Percentiles rank a stretch among this genome's conserved stretches.
phyloP scores from a whole-genome alignment of 1,140 invertebrate species.

The Oedothorax gibbosus region DNA sequence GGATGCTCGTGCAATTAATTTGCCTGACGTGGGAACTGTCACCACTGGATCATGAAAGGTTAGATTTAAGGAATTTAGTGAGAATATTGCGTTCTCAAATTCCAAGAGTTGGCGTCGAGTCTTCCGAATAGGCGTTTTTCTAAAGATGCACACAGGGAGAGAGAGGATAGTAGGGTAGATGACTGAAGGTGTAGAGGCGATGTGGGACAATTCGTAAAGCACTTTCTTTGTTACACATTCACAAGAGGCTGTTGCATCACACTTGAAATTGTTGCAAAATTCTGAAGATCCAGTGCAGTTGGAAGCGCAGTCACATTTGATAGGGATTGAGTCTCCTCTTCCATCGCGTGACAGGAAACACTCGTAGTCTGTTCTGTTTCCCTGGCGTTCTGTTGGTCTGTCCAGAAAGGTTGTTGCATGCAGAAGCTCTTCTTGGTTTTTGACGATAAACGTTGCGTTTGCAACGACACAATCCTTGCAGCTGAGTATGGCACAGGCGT shows the following conservation, averaged over 20 bases:
- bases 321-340: background rate
- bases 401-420: background rate
- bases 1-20: no score
- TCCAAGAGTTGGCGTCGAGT: no score
- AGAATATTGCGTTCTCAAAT: no score
- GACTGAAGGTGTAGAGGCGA: no score
- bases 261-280: background rate
- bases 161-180: no score
- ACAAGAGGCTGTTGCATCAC: background rate
- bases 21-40: no score
- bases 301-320: background rate
- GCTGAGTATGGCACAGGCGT: background rate
- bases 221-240: background rate
- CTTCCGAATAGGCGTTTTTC: no score
- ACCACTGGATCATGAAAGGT: no score
- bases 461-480: background rate
- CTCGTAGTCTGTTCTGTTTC: background rate
- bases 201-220: background rate
- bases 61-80: no score
- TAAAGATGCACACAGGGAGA: no score
- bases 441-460: background rate
- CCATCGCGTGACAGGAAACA: background rate
- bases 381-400: background rate
- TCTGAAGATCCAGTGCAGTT: background rate
- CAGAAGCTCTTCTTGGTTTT: background rate